A percentile compares a stretch with the other conserved stretches of the same genome.
These are phyloP conservation scores for Phlogophora meticulosa DNA, from an alignment of 2,888 invertebrate species.

Conservation along the genomic window DNA sequence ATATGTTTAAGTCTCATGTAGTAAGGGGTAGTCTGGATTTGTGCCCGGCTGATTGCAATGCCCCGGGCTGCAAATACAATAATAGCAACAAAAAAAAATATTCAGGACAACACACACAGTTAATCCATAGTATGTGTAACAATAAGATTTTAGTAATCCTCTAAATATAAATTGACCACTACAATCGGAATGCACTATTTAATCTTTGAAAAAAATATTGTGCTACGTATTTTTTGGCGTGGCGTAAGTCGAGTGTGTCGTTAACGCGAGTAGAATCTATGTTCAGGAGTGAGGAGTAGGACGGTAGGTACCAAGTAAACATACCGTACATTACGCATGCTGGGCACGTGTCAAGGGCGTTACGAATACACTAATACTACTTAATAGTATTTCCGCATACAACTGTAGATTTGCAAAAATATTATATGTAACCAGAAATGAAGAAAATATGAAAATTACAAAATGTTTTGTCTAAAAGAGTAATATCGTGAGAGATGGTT, in stretches of 20 bases:
- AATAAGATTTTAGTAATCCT: too few species aligned
- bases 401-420: conserved; percentile 25
- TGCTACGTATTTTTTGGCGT: conserved; percentile 21
- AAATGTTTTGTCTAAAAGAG: neutral
- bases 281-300: too few species aligned
- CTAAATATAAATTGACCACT: too few species aligned
- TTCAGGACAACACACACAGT: too few species aligned
- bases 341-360: conserved; percentile 55
- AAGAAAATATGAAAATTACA: neutral
- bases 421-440: neutral
- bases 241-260: conserved; percentile 26
- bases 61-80: too few species aligned
- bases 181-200: neutral
- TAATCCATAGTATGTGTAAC: too few species aligned
- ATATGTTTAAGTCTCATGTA: too few species aligned
- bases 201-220: neutral
- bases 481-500: neutral
- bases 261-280: neutral
- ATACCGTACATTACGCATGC: conserved; percentile 32
- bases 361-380: conserved; percentile 17
- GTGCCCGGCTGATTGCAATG: too few species aligned
- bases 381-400: conserved; percentile 41
- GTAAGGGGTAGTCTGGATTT: too few species aligned
- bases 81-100: too few species aligned
- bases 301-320: neutral